Percentiles rank a stretch among this genome's conserved stretches.
These are phyloP conservation scores for Diachasmimorpha longicaudata DNA, from an alignment of 1,140 invertebrate genomes.

Conservation along the genomic window DNA sequence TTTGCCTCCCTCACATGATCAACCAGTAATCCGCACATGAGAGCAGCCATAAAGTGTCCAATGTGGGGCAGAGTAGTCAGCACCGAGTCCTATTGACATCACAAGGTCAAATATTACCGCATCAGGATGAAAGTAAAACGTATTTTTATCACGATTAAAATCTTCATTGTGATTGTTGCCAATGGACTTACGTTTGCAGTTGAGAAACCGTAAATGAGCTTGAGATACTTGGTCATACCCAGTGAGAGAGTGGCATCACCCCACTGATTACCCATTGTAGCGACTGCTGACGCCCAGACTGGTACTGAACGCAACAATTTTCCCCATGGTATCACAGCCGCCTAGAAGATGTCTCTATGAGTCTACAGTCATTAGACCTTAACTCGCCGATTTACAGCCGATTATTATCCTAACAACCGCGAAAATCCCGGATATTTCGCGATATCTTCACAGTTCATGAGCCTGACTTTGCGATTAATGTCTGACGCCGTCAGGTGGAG, in stretches of 20 bases:
- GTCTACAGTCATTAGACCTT: no score
- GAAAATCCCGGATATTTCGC: not conserved
- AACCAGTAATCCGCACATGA: constrained; percentile 66
- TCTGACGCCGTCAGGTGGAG: no score
- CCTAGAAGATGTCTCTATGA: constrained; percentile 32
- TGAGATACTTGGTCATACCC: constrained; percentile 68
- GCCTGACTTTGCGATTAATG: no score
- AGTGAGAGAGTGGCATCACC: constrained; percentile 67
- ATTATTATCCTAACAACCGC: no score
- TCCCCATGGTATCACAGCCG: constrained; percentile 65
- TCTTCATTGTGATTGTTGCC: not conserved
- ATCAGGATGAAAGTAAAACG: not conserved
- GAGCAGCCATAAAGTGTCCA: constrained; percentile 66
- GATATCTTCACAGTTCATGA: not conserved
- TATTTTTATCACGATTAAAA: not conserved
- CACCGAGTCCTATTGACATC: constrained; percentile 61
- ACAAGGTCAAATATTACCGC: constrained; percentile 13
- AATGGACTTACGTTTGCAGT: constrained; percentile 63
- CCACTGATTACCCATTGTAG: constrained; percentile 69
- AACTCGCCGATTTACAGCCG: no score
- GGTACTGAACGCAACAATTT: constrained; percentile 65
- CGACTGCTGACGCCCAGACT: constrained; percentile 67
- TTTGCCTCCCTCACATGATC: constrained; percentile 65
- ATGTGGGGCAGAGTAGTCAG: constrained; percentile 66
- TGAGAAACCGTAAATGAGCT: constrained; percentile 67